Base-by-base conservation (phyloP, 1,140 invertebrate genomes). In the Theocolax elegans region DNA sequence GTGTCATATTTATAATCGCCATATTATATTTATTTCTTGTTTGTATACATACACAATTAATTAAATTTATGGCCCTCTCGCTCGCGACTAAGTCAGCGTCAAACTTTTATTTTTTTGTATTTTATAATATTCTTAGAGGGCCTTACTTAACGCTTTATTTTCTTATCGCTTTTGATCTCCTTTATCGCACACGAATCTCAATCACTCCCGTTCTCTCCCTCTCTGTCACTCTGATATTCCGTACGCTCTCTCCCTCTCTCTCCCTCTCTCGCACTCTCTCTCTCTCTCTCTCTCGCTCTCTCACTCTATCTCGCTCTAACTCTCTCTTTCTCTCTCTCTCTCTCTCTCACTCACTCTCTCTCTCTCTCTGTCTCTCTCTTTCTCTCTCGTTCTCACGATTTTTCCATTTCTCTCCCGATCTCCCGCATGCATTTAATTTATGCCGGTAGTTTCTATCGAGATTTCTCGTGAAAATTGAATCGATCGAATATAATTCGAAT, bases 31-130 rank as follows among this genome's bases (percentile, higher is more conserved):
- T 80, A 77, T 83, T 81, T 80, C 66, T 80, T 81, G 75, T 83
- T 77, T 84, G 81, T 85, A 83, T 85, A 83, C 81, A 85, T 84
- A 83, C 81, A 84, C 80, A 83, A 81, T 83, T 81, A 81, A 82
- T 83, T 83, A 82, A 78, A 85, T 79, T 82, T 80, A 77, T 80
- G 76, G 81, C 79, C 79, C 74, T 74, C 76, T 79, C 38, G 42
- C 72, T 77, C 65, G 8, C 63, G 21, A 60, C 31, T 42, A 60
- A 54, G 7, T 60, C 44, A 66, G 42, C 46, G 46, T 60, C 23
- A 40, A 64, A 56, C 49, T 59, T 59, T 40, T 15, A 12, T 29
- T 65, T 64, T 65, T 59, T 44, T 59, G 25, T 60, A 60, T 44
- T 60, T 35, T 38, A 54, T 42, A 49, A 65, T 65, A 49, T 62